A percentile compares a stretch with the other conserved stretches of the same genome.
phyloP scores from a whole-genome alignment of 2,797 vertebrate species.

The Cirrhinus mrigala region DNA sequence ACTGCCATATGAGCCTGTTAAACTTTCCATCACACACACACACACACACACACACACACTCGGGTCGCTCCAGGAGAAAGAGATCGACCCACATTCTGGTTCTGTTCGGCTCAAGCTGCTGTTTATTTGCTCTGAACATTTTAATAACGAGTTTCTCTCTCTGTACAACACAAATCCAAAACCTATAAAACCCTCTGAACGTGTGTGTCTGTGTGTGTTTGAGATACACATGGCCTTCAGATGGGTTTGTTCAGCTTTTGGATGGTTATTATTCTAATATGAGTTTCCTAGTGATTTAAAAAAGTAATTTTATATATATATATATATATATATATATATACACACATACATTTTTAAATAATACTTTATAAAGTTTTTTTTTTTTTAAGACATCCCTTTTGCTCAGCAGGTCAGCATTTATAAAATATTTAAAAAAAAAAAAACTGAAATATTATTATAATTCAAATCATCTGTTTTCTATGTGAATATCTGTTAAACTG shows the following conservation, averaged over 20 bases:
- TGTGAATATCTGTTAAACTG: too few relatives aligned
- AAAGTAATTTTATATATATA: too few relatives aligned
- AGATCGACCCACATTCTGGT: constrained; percentile 18
- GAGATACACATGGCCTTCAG: not conserved
- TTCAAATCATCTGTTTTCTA: too few relatives aligned
- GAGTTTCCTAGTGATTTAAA: not conserved
- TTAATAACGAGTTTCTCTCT: not conserved
- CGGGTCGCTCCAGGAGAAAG: not conserved
- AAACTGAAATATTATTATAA: not conserved
- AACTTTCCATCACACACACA: constrained; percentile 19
- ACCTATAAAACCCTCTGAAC: not conserved
- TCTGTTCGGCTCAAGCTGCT: not conserved
- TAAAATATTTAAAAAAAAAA: too few relatives aligned
- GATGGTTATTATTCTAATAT: not conserved
- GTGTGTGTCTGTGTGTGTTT: not conserved
- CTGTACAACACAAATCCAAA: not conserved
- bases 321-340: too few relatives aligned
- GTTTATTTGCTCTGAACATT: constrained; percentile 15
- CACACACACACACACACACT: not conserved
- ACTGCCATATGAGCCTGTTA: constrained; percentile 30
- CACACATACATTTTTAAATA: too few relatives aligned
- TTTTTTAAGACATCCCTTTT: too few relatives aligned
- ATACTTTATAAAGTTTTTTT: too few relatives aligned
- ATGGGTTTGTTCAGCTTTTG: not conserved
- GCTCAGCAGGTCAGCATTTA: too few relatives aligned